Conservation (phyloP, 2,113 vertebrate genomes). For the Meriones unguiculatus region DNA sequence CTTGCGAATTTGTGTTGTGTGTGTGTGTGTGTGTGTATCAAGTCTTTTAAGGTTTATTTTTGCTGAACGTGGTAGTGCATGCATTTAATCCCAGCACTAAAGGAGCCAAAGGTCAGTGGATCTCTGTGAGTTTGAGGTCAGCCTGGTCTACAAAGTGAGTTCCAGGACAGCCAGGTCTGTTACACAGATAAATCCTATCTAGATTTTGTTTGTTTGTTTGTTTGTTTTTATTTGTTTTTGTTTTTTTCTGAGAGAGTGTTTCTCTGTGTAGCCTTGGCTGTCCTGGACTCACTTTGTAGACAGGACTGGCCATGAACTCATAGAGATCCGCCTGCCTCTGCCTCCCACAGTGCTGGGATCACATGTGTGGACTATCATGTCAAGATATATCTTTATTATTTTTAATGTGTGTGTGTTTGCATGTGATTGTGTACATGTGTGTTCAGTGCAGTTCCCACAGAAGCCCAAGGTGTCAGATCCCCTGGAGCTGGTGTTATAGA, state of each 20-base stretch:
- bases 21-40: not conserved
- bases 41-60: not conserved
- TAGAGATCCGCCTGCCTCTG: too few species aligned
- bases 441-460: not conserved
- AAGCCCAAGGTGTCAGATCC: not conserved
- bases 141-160: not conserved
- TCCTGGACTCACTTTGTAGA: too few species aligned
- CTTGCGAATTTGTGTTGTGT: not conserved
- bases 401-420: not conserved
- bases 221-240: too few species aligned
- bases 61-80: not conserved
- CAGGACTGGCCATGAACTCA: too few species aligned
- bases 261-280: too few species aligned
- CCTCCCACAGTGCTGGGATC: too few species aligned
- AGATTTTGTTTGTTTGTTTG: too few species aligned
- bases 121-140: not conserved
- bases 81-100: not conserved
- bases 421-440: not conserved
- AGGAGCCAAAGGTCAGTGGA: not conserved
- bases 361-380: too few species aligned
- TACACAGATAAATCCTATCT: not conserved
- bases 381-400: not conserved
- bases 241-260: too few species aligned
- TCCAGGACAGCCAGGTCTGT: not conserved
- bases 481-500: not conserved